Conservation (phyloP, 2,888 invertebrate species). For the Coleophora deauratella region DNA sequence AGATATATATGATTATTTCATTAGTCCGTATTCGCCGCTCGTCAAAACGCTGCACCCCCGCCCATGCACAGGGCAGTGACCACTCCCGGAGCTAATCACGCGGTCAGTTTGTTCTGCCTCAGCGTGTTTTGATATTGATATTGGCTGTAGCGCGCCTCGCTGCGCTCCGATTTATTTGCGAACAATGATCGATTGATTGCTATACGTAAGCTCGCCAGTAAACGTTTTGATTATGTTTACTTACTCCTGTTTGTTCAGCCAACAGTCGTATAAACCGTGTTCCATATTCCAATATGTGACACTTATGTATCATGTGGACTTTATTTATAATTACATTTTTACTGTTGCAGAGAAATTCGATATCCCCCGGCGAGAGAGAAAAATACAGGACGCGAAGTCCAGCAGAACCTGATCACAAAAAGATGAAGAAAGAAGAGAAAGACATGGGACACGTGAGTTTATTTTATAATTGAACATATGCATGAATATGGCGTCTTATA, state of each 20-base stretch:
- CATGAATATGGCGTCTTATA: too few relatives aligned
- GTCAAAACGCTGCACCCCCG: constrained; percentile 55
- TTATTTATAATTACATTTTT: constrained; percentile 27
- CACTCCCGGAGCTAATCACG: constrained; percentile 72
- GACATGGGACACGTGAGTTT: constrained; percentile 84
- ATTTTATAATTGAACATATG: background rate
- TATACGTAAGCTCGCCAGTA: constrained; percentile 58
- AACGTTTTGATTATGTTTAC: constrained; percentile 70
- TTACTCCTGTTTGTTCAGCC: constrained; percentile 49
- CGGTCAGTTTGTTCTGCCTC: constrained; percentile 74
- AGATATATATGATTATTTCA: constrained; percentile 68
- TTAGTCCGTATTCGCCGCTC: constrained; percentile 70
- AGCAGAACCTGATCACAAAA: constrained; percentile 80
- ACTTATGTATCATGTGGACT: constrained; percentile 16
- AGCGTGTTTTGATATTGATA: constrained; percentile 75
- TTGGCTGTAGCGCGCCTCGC: constrained; percentile 66
- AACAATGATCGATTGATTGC: constrained; percentile 73
- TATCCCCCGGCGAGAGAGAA: constrained; percentile 88
- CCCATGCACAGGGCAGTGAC: constrained; percentile 51
- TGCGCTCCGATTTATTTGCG: constrained; percentile 71
- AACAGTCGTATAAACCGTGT: constrained; percentile 27
- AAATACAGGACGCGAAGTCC: constrained; percentile 89
- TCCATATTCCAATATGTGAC: constrained; percentile 12
- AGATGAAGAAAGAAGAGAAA: constrained; percentile 88
- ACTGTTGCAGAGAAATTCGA: constrained; percentile 84